These are phyloP conservation scores for Esox niger DNA, from an alignment of 2,113 vertebrate species.

Conservation along the genomic window DNA sequence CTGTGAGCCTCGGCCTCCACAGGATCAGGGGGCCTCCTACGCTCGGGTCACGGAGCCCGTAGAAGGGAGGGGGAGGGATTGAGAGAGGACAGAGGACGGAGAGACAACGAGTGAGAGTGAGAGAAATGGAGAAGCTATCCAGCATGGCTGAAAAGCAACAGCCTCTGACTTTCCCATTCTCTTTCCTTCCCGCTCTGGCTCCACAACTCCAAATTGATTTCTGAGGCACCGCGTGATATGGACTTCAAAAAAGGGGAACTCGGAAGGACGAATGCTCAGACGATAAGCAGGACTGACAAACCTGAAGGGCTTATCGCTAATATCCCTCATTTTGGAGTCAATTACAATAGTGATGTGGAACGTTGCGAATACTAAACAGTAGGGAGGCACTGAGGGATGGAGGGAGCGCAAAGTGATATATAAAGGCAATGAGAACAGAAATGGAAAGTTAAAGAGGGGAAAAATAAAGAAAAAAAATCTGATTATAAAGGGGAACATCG, in stretches of 20 bases:
- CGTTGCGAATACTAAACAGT: slow-evolving; percentile 41
- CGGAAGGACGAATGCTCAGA: slow-evolving; percentile 37
- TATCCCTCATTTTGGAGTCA: slow-evolving; percentile 61
- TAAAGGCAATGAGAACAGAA: neutral
- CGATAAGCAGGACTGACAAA: slow-evolving; percentile 57
- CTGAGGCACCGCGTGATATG: slow-evolving; percentile 34
- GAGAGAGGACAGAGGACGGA: neutral
- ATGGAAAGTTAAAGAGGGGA: neutral
- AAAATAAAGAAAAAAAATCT: neutral
- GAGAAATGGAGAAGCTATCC: neutral
- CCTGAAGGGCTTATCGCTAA: slow-evolving; percentile 58
- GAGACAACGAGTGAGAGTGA: neutral
- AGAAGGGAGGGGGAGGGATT: slow-evolving; percentile 5
- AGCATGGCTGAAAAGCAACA: slow-evolving; percentile 22
- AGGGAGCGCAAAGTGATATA: neutral
- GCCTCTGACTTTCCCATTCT: too few species aligned
- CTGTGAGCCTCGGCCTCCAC: slow-evolving; percentile 14
- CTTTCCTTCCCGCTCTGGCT: slow-evolving; percentile 5
- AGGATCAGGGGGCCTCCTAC: neutral
- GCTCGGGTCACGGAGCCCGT: slow-evolving; percentile 7
- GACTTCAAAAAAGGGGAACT: slow-evolving; percentile 34
- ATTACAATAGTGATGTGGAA: slow-evolving; percentile 39
- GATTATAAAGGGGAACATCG: neutral
- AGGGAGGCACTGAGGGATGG: neutral
- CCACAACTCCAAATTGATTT: slow-evolving; percentile 56